These are phyloP conservation scores for Galeopterus variegatus DNA, from an alignment of 2,113 vertebrate species.

Conservation along the genomic window DNA sequence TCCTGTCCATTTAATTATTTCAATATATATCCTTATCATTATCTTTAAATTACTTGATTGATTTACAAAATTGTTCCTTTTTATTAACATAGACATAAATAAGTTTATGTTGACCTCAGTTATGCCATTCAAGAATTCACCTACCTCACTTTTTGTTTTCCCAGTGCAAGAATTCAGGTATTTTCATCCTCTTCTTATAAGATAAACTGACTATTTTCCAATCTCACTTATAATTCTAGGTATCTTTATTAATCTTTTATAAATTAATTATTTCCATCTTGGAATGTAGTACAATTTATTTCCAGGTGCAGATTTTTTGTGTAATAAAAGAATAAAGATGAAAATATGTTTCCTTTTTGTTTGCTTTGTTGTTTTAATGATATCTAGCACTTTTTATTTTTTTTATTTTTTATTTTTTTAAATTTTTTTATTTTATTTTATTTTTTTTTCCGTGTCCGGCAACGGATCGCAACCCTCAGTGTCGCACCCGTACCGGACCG, in stretches of 20 bases:
- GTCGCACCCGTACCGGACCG: too few species aligned
- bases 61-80: background rate
- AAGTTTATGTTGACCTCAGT: background rate
- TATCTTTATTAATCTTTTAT: background rate
- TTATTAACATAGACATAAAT: background rate
- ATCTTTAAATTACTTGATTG: background rate
- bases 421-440: too few species aligned
- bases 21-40: background rate
- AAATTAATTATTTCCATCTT: background rate
- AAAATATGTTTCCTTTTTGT: background rate
- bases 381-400: background rate
- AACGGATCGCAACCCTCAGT: too few species aligned
- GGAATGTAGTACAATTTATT: background rate
- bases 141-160: background rate
- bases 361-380: background rate
- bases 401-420: too few species aligned
- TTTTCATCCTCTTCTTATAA: background rate
- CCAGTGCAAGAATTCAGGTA: background rate
- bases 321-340: conserved; percentile 1
- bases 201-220: background rate
- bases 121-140: background rate
- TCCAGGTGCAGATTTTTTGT: background rate
- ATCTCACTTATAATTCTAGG: background rate
- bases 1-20: background rate
- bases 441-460: too few species aligned